Evolutionary conservation across 37 sponge, comb jelly and placozoan genomes (phyloP).

Genomic region (Halisarca cf. caerulea): DNA sequence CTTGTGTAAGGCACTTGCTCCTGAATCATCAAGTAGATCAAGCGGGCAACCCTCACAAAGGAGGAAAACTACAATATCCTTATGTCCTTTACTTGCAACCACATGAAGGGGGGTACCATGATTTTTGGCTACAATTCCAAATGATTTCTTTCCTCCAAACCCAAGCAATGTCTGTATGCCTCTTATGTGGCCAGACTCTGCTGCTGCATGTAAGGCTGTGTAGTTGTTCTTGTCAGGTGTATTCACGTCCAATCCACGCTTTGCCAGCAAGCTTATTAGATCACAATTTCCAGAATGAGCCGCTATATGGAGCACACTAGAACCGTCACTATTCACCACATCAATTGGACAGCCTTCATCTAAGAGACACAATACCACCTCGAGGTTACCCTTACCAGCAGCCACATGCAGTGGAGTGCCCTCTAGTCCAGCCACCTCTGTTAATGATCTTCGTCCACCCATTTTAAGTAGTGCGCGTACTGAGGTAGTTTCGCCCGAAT

Average conservation of each 20-base stretch:
- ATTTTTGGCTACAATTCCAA: too few species aligned
- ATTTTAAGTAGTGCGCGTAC: neutral
- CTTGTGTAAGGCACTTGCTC: too few species aligned
- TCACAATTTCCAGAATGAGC: neutral
- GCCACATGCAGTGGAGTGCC: slow-evolving; percentile 1
- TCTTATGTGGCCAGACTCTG: neutral
- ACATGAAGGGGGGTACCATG: neutral
- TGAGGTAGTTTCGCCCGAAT: neutral
- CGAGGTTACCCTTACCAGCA: neutral
- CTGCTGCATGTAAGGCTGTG: neutral
- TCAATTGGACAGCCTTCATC: slow-evolving; percentile 7
- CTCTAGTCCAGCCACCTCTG: neutral
- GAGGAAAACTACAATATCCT: neutral
- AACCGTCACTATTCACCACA: neutral
- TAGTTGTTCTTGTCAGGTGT: neutral
- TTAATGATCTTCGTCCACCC: neutral
- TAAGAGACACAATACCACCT: neutral
- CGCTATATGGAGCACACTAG: neutral
- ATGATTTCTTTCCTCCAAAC: too few species aligned
- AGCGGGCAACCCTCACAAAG: neutral
- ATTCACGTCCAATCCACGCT: neutral
- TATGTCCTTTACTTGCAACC: neutral
- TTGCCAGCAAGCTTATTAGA: neutral
- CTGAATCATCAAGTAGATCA: too few species aligned
- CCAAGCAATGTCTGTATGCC: neutral